Evolutionary conservation across 2,113 vertebrate genomes (phyloP), one percentile per base, ranked within the genome.

Genomic region (Athene cunicularia): DNA sequence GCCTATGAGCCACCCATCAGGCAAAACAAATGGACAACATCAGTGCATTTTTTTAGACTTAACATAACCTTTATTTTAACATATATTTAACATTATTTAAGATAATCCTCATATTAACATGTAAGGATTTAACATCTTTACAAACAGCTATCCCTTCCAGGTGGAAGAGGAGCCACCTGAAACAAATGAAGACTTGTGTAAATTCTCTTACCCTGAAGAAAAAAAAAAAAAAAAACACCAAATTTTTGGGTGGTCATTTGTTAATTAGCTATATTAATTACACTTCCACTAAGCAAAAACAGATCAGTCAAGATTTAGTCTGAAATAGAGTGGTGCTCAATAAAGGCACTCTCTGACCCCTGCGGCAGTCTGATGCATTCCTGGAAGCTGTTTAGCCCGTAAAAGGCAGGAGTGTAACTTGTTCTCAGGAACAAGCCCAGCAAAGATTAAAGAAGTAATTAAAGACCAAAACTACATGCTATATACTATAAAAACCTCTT

Each of bases 381-480:
- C 74, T 93, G 70, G 52, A 77, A 92, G 58, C 43, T 91, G 76
- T 94, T 95, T 95, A 93, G 50, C 80, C 91, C 85, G 35, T 93
- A 80, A 95, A 97, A 87, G 28, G 73, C 73, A 76, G 39, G 53
- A 96, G 53, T 73, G 70, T 45, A 85, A 88, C 91, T 84, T 91
- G 58, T 90, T 97, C 70, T 92, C 91, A 88, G 89, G 80, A 95
- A 76, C 53, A 66, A 97, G 35, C 27, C 53, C 70, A 89, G 41
- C 24, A 94, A 82, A 97, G 96, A 95, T 95, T 94, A 97, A 96
- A 97, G 93, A 62, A 85, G 53, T 94, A 95, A 95, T 95, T 96
- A 96, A 90, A 85, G 91, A 87, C 43, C 73, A 89, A 96, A 93
- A 89, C 53, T 81, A 85, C 50, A 82, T 70, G 58, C 35, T 93